Conservation (phyloP, 92 coral and sea anemone genomes). For the Pocillopora meandrina region DNA sequence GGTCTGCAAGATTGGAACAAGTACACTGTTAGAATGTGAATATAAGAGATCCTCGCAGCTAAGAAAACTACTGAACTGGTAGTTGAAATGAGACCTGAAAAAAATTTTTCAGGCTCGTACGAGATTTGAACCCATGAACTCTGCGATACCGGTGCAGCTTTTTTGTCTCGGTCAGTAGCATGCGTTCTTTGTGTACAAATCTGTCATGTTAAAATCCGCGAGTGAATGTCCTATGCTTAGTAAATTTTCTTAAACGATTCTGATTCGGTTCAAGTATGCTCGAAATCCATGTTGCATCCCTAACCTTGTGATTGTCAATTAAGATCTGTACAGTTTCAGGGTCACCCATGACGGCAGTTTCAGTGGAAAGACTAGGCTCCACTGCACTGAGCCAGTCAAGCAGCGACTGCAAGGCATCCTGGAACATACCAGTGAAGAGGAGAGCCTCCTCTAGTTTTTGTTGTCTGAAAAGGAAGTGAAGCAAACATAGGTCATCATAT, state of each 20-base stretch:
- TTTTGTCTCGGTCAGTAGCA: too few species aligned
- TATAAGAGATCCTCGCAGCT: too few species aligned
- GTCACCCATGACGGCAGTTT: slow-evolving; percentile 99
- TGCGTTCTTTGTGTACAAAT: too few species aligned
- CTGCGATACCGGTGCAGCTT: too few species aligned
- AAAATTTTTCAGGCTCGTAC: too few species aligned
- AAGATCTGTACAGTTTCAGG: slow-evolving; percentile 93
- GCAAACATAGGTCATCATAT: background rate
- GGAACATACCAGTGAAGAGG: slow-evolving; percentile 99
- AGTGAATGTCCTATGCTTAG: background rate
- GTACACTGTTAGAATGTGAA: too few species aligned
- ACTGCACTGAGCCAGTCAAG: slow-evolving; percentile 97
- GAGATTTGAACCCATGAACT: too few species aligned
- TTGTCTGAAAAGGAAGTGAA: slow-evolving; percentile 67
- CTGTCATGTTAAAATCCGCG: too few species aligned
- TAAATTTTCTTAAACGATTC: background rate
- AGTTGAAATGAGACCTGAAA: too few species aligned
- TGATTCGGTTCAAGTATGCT: background rate
- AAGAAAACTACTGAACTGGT: too few species aligned
- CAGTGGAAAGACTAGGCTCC: slow-evolving; percentile 99
- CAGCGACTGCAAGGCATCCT: slow-evolving; percentile 98
- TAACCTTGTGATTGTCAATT: slow-evolving; percentile 97
- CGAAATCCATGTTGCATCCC: background rate
- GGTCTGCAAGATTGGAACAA: slow-evolving; percentile 50
- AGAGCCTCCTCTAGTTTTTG: slow-evolving; percentile 98